These are phyloP conservation scores for Lophura nycthemera DNA, from an alignment of 2,113 vertebrate species.

Conservation along the genomic window DNA sequence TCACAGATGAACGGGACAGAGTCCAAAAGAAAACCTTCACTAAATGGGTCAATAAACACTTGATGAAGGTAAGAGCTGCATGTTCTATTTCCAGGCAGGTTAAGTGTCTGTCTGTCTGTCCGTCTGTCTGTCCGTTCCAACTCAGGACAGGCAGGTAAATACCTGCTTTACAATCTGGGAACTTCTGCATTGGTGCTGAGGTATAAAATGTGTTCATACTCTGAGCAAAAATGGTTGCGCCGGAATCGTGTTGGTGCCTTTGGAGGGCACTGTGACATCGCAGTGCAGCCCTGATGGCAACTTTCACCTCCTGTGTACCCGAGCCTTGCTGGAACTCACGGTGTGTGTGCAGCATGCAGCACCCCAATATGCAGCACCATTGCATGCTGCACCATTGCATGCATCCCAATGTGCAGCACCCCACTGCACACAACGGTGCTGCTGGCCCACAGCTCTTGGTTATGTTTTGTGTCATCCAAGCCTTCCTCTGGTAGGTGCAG, in stretches of 20 bases:
- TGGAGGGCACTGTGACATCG: conserved; percentile 38
- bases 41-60: conserved; percentile 99
- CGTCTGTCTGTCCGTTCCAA: too few species aligned
- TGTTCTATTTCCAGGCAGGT: rapidly evolving
- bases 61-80: conserved; percentile 90
- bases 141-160: not conserved
- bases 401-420: not conserved
- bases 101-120: not conserved
- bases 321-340: rapidly evolving
- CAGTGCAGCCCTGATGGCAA: not conserved
- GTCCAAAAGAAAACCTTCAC: conserved; percentile 99
- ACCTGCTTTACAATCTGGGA: not conserved
- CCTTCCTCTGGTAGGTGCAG: not conserved
- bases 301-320: not conserved
- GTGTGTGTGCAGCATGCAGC: not conserved
- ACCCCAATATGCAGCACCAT: not conserved
- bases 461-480: not conserved
- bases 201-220: rapidly evolving
- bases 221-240: not conserved
- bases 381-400: too few species aligned
- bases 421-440: not conserved
- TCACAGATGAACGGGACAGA: conserved; percentile 95
- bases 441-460: not conserved
- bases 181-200: not conserved
- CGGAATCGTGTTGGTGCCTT: not conserved